Percentiles rank a stretch among this genome's conserved stretches.
Conservation (phyloP, 1,140 invertebrate genomes). For the honey bee (Apis mellifera) region DNA sequence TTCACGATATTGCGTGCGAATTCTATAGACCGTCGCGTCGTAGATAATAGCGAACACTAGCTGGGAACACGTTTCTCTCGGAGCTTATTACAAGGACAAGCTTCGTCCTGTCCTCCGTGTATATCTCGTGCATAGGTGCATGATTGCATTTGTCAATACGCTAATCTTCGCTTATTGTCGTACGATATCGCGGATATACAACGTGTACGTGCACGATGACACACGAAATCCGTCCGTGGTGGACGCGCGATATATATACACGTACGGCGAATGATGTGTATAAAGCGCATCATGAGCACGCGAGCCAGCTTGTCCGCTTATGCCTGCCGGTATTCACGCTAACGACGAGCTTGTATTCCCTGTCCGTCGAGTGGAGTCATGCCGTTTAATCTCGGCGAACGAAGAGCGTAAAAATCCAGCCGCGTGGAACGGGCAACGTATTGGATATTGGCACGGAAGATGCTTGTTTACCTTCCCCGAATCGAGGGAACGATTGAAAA, state of each 20-base stretch:
- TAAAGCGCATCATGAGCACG: conserved; percentile 27
- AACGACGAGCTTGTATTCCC: conserved; percentile 33
- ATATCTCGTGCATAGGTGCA: background rate
- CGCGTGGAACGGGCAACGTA: conserved; percentile 5
- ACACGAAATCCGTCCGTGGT: background rate
- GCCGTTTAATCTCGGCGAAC: conserved; percentile 1
- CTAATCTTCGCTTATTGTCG: conserved; percentile 43
- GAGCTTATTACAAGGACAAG: conserved; percentile 30
- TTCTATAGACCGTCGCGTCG: conserved; percentile 35
- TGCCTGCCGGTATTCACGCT: conserved; percentile 20
- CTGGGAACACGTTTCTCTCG: conserved; percentile 22
- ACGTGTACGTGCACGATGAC: too few species aligned
- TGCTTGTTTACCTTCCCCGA: background rate
- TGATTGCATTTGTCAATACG: conserved; percentile 49
- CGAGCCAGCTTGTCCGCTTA: conserved; percentile 41
- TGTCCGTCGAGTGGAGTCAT: background rate
- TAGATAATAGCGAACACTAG: conserved; percentile 40
- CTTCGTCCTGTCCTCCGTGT: too few species aligned
- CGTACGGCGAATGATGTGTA: background rate
- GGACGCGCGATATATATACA: background rate
- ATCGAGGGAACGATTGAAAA: conserved; percentile 1
- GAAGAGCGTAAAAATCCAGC: background rate
- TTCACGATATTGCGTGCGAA: conserved; percentile 56
- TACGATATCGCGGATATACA: background rate
- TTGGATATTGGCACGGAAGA: conserved; percentile 20